Evolutionary conservation across 2,888 invertebrate genomes (phyloP).

Genomic region (Leptopilina myrica): DNA sequence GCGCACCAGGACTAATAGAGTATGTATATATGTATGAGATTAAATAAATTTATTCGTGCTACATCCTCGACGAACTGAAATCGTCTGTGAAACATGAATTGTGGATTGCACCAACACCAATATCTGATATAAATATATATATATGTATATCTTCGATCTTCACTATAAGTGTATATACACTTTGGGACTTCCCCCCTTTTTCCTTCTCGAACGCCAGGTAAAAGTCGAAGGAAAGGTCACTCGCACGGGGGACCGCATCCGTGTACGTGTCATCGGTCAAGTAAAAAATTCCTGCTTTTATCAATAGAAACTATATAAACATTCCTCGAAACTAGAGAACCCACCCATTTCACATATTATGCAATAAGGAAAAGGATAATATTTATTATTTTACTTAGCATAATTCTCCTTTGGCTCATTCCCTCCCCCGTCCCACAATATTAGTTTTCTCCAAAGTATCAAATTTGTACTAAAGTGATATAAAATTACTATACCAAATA

Average conservation of each 20-base stretch:
- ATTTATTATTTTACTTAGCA: no score
- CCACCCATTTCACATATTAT: neutral
- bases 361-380: no score
- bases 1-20: neutral
- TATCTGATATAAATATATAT: neutral
- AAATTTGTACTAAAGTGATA: no score
- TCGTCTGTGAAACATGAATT: conserved; percentile 1
- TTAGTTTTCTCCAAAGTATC: no score
- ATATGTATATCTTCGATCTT: conserved; percentile 2
- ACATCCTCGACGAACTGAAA: conserved; percentile 15
- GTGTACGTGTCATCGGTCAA: conserved; percentile 21
- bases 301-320: neutral
- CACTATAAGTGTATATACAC: neutral
- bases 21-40: neutral
- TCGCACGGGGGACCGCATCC: conserved; percentile 27
- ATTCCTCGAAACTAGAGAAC: neutral
- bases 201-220: neutral
- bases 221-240: conserved; percentile 37
- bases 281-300: neutral
- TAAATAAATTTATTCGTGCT: conserved; percentile 12
- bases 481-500: no score
- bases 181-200: conserved; percentile 15
- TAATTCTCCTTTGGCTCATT: no score
- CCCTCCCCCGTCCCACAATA: no score
- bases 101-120: conserved; percentile 3